These are phyloP conservation scores for Apocheima hispidaria DNA, from an alignment of 2,888 invertebrate genomes.

Conservation along the genomic window DNA sequence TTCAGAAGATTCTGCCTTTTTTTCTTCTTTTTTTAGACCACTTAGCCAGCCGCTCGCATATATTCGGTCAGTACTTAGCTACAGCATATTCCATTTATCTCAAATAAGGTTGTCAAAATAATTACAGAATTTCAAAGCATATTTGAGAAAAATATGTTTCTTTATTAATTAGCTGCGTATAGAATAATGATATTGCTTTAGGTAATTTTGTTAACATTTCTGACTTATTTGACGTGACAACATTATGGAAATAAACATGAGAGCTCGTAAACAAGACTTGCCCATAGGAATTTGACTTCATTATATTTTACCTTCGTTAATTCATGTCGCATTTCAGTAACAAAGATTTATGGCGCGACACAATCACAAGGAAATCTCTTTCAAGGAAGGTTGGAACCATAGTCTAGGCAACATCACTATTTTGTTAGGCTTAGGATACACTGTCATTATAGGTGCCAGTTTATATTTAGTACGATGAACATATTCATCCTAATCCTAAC, in stretches of 20 bases:
- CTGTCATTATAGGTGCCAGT: no score
- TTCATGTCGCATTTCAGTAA: constrained; percentile 33
- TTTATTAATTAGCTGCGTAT: not conserved
- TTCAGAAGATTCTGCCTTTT: no score
- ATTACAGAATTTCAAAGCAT: no score
- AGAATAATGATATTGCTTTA: not conserved
- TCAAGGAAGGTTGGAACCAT: constrained; percentile 1
- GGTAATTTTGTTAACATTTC: constrained; percentile 1
- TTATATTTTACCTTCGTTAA: constrained; percentile 36
- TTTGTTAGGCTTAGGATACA: not conserved
- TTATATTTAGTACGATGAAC: no score
- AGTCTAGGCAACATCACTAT: not conserved
- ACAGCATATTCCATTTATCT: no score
- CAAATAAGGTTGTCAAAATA: no score
- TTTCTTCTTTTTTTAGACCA: no score
- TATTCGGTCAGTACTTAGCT: no score
- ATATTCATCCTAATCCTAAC: no score
- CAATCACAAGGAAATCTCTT: constrained; percentile 29
- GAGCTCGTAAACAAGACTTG: constrained; percentile 17
- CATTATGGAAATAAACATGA: constrained; percentile 23
- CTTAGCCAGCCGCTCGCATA: no score
- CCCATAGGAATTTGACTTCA: constrained; percentile 31
- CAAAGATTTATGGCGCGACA: constrained; percentile 30
- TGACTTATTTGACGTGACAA: constrained; percentile 4
- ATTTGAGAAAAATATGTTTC: no score